A percentile compares a stretch with the other conserved stretches of the same genome.
These are phyloP conservation scores for Vespertilio murinus DNA, from an alignment of 2,797 vertebrate species.

Conservation along the genomic window DNA sequence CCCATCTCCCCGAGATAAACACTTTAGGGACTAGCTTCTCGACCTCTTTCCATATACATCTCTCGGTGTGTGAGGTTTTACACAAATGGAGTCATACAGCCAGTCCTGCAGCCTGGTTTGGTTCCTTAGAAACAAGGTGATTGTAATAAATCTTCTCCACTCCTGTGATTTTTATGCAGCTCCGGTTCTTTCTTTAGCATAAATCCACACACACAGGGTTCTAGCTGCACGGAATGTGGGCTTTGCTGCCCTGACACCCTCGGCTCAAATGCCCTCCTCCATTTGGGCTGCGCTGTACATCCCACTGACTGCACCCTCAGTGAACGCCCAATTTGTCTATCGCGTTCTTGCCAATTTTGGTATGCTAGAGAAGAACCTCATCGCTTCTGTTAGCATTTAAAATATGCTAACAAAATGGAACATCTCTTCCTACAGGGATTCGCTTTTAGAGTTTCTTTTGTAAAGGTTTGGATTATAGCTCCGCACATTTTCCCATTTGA, in stretches of 20 bases:
- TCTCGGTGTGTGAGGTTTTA: background rate
- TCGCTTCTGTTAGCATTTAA: background rate
- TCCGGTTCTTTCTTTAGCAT: background rate
- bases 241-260: fast-evolving
- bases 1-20: background rate
- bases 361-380: background rate
- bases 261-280: background rate
- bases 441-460: background rate
- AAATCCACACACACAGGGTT: background rate
- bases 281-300: fast-evolving
- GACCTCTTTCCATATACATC: background rate
- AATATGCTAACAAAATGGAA: background rate
- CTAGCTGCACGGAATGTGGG: background rate
- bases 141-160: background rate
- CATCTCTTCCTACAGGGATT: background rate
- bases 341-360: background rate
- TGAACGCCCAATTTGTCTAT: background rate
- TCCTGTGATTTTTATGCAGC: background rate
- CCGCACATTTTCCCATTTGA: background rate
- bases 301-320: background rate
- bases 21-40: background rate
- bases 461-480: background rate
- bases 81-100: background rate
- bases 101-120: background rate
- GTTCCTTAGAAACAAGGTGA: background rate